Base-by-base conservation (phyloP, 37 sponge, comb jelly and placozoan species). In the Amphimedon queenslandica region DNA sequence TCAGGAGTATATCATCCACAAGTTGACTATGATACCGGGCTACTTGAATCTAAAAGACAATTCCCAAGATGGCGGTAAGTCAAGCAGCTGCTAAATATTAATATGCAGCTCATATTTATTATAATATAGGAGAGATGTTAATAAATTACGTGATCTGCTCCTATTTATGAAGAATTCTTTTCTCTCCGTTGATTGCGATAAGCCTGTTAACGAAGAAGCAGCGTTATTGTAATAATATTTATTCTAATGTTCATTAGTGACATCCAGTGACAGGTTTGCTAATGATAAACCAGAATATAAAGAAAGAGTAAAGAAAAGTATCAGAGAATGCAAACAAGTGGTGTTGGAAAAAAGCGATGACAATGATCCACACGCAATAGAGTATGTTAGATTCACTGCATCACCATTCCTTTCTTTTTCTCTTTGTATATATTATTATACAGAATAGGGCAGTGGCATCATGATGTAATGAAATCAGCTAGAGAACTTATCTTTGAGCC, bases 1-100 rank as follows among this genome's bases (percentile, higher is more conserved):
- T 37, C 80, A 18, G 84, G 77, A 3, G 88, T 91, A 37, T 91
- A 79, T 55, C 92, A 91, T 58, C 92, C 92, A 1, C 51, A 72
- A 35, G 71, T 91, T 1, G 69, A 86, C 40, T 66, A 33, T 11
- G 77, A 71, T 29, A 87, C 92, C 1, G 92, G 92, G 40, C 77
- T 82, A 36, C 70, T 91, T 30, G 83, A 91, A 56, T 71, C 85
- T 2, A 78, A 77, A 51, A 69, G 69, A 28, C 72, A 80, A 61
- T 90, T 90, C 70, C 88, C 65, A 37, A 61, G 71, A 72, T 88
- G 88, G 88, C 34, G 88, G 82, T 82, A 47, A 29, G 21, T n/a
- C 10, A 8, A 58, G 13, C 13, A 25, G 3, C n/a, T 28, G 21
- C 24, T 20, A 8, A 16, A 71, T 29, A 5, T 47, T 13, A 47